Base-by-base conservation (phyloP, 1,140 invertebrate species). In the Eueides isabella region DNA sequence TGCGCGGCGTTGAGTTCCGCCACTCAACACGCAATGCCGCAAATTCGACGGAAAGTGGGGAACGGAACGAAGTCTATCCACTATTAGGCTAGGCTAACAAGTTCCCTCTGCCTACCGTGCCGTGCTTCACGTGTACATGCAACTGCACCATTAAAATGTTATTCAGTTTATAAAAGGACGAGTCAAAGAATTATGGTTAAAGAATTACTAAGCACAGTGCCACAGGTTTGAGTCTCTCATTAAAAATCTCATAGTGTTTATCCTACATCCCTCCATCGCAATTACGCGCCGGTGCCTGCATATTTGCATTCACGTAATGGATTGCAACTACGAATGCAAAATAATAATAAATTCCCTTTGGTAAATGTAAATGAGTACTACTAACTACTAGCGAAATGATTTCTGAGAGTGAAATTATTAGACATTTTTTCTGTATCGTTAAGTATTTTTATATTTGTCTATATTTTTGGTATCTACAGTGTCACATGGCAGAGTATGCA, bases 221-320 rank as follows among this genome's bases (percentile, higher is more conserved):
- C 5, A 16, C 41, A 48, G 41, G 5, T 16, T 19, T 48, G 6
- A 16, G 7, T n/a, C 41, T 72, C 62, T 72, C 63, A 66, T 66
- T 66, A 66, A 72, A 72, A 61, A 30, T 61, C 30, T 63, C 64
- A 19, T 29, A 55, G 44, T 72, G 48, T 67, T 72, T 72, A 66
- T 38, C 71, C 71, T 29, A 67, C 71, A 72, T 66, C 63, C 62
- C 70, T 64, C 35, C 35, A 26, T 38, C 63, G 66, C 41, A 66
- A 72, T 72, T 66, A 72, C 68, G 28, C 41, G 14, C 71, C 38
- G 19, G 7, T 64, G 23, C 30, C 16, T 67, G 44, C 31, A 61
- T 67, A 72, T 72, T 61, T 72, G 64, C 71, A 55, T 67, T 33
- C 44, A 72, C 67, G 62, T 70, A 70, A 70, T 63, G 68, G 55